These are phyloP conservation scores for Drosophila testacea DNA, from an alignment of 2,888 invertebrate genomes.

Conservation along the genomic window DNA sequence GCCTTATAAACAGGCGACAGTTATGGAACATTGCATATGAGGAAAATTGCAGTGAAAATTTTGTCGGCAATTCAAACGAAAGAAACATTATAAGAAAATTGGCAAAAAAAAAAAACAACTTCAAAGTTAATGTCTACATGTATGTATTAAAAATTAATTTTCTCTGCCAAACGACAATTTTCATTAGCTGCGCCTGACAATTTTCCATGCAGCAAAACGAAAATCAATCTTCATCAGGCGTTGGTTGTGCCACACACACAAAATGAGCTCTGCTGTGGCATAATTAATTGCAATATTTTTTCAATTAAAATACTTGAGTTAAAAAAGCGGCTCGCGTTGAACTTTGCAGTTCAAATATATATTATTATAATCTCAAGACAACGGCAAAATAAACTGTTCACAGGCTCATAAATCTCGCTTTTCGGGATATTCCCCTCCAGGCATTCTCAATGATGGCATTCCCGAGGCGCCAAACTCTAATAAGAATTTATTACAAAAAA, in stretches of 20 bases:
- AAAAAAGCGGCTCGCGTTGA: conserved; percentile 7
- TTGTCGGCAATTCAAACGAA: conserved; percentile 63
- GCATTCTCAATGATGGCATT: conserved; percentile 1
- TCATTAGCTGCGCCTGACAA: conserved; percentile 63
- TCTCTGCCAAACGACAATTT: conserved; percentile 56
- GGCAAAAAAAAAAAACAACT: conserved; percentile 34
- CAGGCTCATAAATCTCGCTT: conserved; percentile 59
- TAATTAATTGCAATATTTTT: conserved; percentile 60
- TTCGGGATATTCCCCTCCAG: conserved; percentile 1
- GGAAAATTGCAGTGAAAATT: conserved; percentile 56
- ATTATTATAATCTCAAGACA: conserved; percentile 24
- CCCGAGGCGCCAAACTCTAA: conserved; percentile 56
- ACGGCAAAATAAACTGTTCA: conserved; percentile 12
- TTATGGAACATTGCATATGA: conserved; percentile 46
- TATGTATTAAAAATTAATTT: conserved; percentile 60
- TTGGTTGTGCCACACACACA: conserved; percentile 21
- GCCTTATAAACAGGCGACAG: conserved; percentile 12
- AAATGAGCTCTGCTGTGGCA: conserved; percentile 18
- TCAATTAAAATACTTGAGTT: conserved; percentile 59
- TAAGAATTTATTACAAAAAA: conserved; percentile 66
- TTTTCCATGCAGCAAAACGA: conserved; percentile 28
- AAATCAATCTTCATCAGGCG: conserved; percentile 75
- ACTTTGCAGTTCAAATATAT: conserved; percentile 19
- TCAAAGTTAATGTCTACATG: conserved; percentile 63
- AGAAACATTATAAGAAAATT: conserved; percentile 44